Evolutionary conservation across 2,888 invertebrate genomes (phyloP).

Genomic region (Venustoraphidia nigricollis): DNA sequence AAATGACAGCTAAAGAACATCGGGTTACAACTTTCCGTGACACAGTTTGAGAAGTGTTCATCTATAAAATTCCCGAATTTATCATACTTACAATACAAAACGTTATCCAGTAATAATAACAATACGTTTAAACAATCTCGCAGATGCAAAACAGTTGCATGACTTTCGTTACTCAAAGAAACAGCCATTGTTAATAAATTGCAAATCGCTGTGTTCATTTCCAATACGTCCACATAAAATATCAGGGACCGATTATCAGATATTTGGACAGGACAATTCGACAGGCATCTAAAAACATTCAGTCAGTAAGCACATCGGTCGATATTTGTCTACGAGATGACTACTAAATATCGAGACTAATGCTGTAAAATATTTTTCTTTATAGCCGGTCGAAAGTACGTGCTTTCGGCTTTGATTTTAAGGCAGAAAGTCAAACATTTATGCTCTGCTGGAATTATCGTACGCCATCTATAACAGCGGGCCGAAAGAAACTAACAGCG

Average conservation of each 20-base stretch:
- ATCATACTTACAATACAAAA: slow-evolving; percentile 28
- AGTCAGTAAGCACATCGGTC: slow-evolving; percentile 8
- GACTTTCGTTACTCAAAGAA: slow-evolving; percentile 23
- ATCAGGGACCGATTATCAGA: slow-evolving; percentile 24
- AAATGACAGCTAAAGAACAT: too few species aligned
- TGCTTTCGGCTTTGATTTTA: too few species aligned
- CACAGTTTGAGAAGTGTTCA: slow-evolving; percentile 10
- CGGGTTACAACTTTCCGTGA: too few species aligned
- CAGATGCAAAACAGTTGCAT: slow-evolving; percentile 28
- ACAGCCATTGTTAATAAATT: slow-evolving; percentile 28
- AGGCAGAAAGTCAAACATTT: too few species aligned
- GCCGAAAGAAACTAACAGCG: too few species aligned
- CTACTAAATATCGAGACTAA: too few species aligned
- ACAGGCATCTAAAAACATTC: slow-evolving; percentile 24
- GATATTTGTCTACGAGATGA: too few species aligned
- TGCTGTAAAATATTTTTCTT: too few species aligned
- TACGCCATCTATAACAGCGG: too few species aligned
- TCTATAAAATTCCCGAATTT: slow-evolving; percentile 10
- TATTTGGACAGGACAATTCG: slow-evolving; percentile 22
- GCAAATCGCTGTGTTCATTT: slow-evolving; percentile 33
- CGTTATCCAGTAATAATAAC: slow-evolving; percentile 27
- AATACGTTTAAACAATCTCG: slow-evolving; percentile 29
- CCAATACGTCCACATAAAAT: slow-evolving; percentile 30
- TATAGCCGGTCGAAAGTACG: too few species aligned
- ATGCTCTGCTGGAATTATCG: too few species aligned